Percentiles rank a stretch among this genome's conserved stretches.
Evolutionary conservation across 2,113 vertebrate genomes (phyloP).

Genomic region (Lycaon pictus): DNA sequence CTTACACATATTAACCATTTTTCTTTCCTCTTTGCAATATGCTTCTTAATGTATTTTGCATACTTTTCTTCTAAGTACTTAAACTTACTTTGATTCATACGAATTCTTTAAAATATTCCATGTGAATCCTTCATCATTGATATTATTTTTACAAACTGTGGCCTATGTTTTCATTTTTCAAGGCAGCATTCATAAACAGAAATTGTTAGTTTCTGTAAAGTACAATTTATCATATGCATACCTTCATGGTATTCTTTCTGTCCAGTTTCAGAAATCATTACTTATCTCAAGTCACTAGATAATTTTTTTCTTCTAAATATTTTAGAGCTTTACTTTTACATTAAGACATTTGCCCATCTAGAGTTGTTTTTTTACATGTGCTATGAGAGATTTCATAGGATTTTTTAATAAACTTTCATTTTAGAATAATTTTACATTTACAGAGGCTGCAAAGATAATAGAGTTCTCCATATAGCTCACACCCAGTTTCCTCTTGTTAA

Average conservation of each 20-base stretch:
- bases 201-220: background rate
- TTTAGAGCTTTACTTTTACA: background rate
- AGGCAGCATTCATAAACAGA: background rate
- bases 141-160: background rate
- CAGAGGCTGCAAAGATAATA: background rate
- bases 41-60: background rate
- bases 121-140: background rate
- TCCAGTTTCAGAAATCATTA: background rate
- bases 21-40: background rate
- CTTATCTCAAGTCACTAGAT: background rate
- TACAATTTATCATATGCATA: background rate
- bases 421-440: constrained; percentile 9
- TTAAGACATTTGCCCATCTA: background rate
- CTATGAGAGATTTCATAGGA: background rate
- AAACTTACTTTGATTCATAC: background rate
- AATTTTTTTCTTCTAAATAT: constrained; percentile 16
- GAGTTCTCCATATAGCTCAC: background rate
- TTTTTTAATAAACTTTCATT: constrained; percentile 10
- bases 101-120: background rate
- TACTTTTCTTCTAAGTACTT: background rate
- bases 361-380: background rate
- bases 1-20: background rate
- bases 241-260: background rate
- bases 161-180: background rate
- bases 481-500: background rate